Conservation (phyloP, 2,113 vertebrate genomes). For the Pycnonotus jocosus region DNA sequence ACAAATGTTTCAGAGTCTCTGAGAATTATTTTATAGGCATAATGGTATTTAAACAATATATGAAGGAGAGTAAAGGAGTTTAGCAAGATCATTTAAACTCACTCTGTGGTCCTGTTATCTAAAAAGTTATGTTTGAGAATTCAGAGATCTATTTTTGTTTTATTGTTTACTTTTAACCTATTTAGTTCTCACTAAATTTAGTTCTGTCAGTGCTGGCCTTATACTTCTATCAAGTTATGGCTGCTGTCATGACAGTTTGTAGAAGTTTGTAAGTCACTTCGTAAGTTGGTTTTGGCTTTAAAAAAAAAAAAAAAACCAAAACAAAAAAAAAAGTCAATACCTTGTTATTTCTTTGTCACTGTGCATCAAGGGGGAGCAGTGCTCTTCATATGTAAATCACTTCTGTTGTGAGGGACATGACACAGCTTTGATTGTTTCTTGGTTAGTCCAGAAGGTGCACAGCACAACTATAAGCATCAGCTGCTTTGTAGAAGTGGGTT, state of each 20-base stretch:
- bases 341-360: not conserved
- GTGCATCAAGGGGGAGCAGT: not conserved
- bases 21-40: not conserved
- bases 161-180: not conserved
- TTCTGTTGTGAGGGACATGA: not conserved
- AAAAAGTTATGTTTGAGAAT: not conserved
- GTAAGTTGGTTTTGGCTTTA: not conserved
- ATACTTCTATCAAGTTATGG: not conserved
- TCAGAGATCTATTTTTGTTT: not conserved
- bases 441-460: not conserved
- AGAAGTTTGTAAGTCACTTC: not conserved
- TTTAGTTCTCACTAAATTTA: not conserved
- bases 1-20: not conserved
- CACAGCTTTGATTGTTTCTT: not conserved
- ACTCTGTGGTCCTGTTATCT: not conserved
- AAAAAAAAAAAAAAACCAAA: accelerated
- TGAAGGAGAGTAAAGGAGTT: not conserved
- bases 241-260: not conserved
- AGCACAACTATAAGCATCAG: not conserved
- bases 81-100: not conserved
- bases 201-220: not conserved
- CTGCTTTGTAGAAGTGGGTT: not conserved
- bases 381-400: not conserved
- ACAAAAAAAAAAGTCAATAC: accelerated
- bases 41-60: not conserved